A percentile compares a stretch with the other conserved stretches of the same genome.
These are phyloP conservation scores for Dione vanillae DNA, from an alignment of 2,888 invertebrate species.

Conservation along the genomic window DNA sequence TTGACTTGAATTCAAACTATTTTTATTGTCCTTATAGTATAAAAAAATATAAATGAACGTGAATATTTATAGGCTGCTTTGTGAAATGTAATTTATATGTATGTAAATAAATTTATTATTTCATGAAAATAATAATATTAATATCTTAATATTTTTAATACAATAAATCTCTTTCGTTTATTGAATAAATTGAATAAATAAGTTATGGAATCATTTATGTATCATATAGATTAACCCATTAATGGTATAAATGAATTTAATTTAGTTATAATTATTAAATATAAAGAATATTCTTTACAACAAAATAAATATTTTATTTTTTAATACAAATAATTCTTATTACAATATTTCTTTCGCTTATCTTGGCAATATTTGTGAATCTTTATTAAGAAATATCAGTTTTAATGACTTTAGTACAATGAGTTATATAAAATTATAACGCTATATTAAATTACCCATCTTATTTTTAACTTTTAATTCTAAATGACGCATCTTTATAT, in stretches of 20 bases:
- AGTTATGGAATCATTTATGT: slow-evolving; percentile 2
- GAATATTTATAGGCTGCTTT: slow-evolving; percentile 30
- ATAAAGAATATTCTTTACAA: not conserved
- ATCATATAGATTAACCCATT: not conserved
- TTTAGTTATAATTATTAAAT: not conserved
- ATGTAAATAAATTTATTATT: slow-evolving; percentile 10
- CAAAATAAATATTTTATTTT: slow-evolving; percentile 23
- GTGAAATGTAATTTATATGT: slow-evolving; percentile 8
- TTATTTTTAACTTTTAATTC: slow-evolving; percentile 39
- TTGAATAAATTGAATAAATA: slow-evolving; percentile 1
- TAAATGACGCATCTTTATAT: slow-evolving; percentile 28
- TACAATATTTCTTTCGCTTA: slow-evolving; percentile 38
- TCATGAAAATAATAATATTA: slow-evolving; percentile 3
- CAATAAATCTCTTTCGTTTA: not conserved
- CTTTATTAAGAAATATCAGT: slow-evolving; percentile 52
- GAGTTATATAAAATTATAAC: slow-evolving; percentile 38
- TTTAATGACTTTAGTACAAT: slow-evolving; percentile 23
- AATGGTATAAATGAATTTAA: slow-evolving; percentile 4
- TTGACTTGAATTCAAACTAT: slow-evolving; percentile 36
- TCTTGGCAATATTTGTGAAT: slow-evolving; percentile 31
- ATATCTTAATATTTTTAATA: not conserved
- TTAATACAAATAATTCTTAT: slow-evolving; percentile 16
- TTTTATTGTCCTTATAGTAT: slow-evolving; percentile 44
- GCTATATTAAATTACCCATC: slow-evolving; percentile 65
- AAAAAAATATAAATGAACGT: slow-evolving; percentile 34